phyloP scores from a whole-genome alignment of 2,797 vertebrate species.

The Channa striata region DNA sequence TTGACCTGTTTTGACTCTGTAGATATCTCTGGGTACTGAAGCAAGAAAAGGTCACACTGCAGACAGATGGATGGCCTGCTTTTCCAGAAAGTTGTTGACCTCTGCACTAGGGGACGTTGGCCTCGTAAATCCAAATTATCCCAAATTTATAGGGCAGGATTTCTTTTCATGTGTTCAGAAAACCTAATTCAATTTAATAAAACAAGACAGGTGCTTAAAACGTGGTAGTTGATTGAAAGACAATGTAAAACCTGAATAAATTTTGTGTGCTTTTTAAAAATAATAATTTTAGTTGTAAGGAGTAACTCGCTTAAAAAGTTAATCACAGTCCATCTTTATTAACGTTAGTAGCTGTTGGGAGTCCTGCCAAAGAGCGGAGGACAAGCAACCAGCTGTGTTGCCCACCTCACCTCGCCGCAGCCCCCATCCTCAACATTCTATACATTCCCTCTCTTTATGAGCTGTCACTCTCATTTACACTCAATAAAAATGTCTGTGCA shows the following conservation, averaged over 20 bases:
- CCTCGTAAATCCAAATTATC: not conserved
- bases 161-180: not conserved
- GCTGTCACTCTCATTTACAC: conserved; percentile 55
- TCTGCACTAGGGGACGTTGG: not conserved
- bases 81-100: conserved; percentile 11
- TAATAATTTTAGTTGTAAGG: not conserved
- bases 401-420: conserved; percentile 30
- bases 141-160: not conserved
- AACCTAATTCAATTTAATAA: not conserved
- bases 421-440: conserved; percentile 44
- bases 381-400: conserved; percentile 42
- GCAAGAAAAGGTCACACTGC: conserved; percentile 23
- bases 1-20: conserved; percentile 29
- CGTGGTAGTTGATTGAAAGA: too few relatives aligned
- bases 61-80: conserved; percentile 12
- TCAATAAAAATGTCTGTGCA: conserved; percentile 33
- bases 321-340: conserved; percentile 43
- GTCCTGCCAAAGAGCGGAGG: conserved; percentile 47
- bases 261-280: not conserved
- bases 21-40: conserved; percentile 17
- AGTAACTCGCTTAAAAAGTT: not conserved
- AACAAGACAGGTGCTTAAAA: not conserved
- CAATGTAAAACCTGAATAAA: not conserved
- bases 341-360: conserved; percentile 58
- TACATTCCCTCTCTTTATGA: conserved; percentile 60